Evolutionary conservation across 2,113 vertebrate species (phyloP).

Genomic region (Willisornis vidua): DNA sequence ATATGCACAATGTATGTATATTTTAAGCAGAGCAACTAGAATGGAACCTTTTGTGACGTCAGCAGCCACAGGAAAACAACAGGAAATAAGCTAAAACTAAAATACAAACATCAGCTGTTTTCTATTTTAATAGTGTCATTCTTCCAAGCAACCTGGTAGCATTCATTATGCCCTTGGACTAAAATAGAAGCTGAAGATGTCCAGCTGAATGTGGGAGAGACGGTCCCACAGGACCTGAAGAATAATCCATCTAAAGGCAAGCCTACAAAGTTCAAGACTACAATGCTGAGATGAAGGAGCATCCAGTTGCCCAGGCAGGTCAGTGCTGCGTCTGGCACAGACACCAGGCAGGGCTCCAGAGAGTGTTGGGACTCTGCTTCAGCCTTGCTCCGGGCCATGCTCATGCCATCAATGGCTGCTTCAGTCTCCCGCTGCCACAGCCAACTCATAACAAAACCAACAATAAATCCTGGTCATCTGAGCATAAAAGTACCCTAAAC

Average conservation of each 20-base stretch:
- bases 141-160: neutral
- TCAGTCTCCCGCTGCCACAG: neutral
- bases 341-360: neutral
- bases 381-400: neutral
- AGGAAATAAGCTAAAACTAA: constrained; percentile 49
- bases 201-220: neutral
- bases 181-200: constrained; percentile 14
- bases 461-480: neutral
- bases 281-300: neutral
- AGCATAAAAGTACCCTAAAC: neutral
- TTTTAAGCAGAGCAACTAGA: neutral
- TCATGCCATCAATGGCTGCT: neutral
- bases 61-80: neutral
- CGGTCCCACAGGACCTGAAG: neutral
- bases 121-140: neutral
- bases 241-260: neutral
- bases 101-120: neutral
- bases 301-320: neutral
- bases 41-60: constrained; percentile 23
- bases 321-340: neutral
- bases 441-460: neutral
- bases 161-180: neutral
- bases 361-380: neutral
- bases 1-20: neutral
- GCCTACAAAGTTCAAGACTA: neutral